Conservation (phyloP, 2,888 invertebrate species). For the Cantharis rufa region DNA sequence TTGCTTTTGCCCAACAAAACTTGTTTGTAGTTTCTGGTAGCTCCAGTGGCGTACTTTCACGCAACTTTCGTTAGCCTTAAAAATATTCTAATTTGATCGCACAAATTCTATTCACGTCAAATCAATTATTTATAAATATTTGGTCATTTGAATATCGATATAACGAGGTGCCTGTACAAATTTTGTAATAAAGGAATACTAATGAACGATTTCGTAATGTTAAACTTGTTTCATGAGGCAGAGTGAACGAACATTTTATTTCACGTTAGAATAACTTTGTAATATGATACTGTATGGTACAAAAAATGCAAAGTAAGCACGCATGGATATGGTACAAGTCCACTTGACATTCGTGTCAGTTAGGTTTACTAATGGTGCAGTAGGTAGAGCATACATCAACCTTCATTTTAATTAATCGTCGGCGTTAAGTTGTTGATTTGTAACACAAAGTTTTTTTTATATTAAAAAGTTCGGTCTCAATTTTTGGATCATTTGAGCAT, state of each 20-base stretch:
- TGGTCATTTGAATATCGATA: neutral
- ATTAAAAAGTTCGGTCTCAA: neutral
- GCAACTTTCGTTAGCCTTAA: neutral
- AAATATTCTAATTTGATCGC: neutral
- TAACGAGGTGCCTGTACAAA: neutral
- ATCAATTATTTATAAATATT: neutral
- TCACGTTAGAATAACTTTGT: slow-evolving; percentile 1
- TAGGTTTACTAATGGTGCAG: slow-evolving; percentile 9
- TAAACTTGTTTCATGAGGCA: neutral
- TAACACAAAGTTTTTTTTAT: slow-evolving; percentile 9
- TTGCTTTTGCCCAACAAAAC: neutral
- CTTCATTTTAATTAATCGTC: slow-evolving; percentile 27
- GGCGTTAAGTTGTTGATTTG: slow-evolving; percentile 28
- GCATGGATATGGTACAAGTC: neutral
- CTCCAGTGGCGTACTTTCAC: neutral
- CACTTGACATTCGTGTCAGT: neutral
- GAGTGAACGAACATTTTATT: neutral
- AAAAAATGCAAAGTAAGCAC: neutral
- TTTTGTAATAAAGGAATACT: neutral
- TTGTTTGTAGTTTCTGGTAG: neutral
- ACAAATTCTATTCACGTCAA: neutral
- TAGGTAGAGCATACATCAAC: slow-evolving; percentile 20
- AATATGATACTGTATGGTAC: neutral
- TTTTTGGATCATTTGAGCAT: neutral
- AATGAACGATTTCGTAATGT: neutral